Base-by-base conservation (phyloP, 2,113 vertebrate genomes). In the Oophaga pumilio region DNA sequence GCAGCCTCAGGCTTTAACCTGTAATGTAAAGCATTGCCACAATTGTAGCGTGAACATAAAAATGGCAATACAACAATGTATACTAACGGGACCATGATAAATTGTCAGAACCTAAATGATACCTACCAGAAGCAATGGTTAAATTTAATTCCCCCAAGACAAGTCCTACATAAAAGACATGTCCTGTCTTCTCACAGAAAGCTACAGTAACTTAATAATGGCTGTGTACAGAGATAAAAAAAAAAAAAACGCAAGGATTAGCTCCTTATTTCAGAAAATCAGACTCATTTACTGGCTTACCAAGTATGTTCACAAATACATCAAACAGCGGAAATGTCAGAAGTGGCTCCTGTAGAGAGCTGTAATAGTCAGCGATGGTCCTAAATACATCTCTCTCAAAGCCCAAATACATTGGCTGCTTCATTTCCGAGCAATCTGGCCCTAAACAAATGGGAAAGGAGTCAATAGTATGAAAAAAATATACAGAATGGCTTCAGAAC, bases 341-440 rank as follows among this genome's bases (percentile, higher is more conserved):
- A 60, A 97, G 92, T 8, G 96, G 96, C 57, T 97, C 96, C 88
- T 94, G 95, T 84, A 95, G 93, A 85, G 94, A 95, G 85, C 92
- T 91, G 78, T 96, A 96, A 88, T 96, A 95, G 89, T 97, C 96
- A 1, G 94, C 93, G 88, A 97, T 95, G 0, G 96, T 97, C 92
- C 91, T 95, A 92, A 97, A 96, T 52, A 97, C 95, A 87, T 97
- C 96, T 91, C 92, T 96, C 91, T 97, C 96, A 91, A 97, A 97
- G 24, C 96, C 96, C 33, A 91, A 91, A 85, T 97, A 97, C 50
- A 94, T 94, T 82, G 96, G 94, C 56, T 96, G 96, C 89, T 95
- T 96, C 90, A 89, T 64, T 76, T 96, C 95, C 24, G 95, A 94
- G 89, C 91, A 95, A 85, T 93, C 95, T 53, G 96, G 96, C 96